Percentiles rank a stretch among this genome's conserved stretches.
These are phyloP conservation scores for Sussaba pulchella DNA, from an alignment of 2,888 invertebrate genomes.

Conservation along the genomic window DNA sequence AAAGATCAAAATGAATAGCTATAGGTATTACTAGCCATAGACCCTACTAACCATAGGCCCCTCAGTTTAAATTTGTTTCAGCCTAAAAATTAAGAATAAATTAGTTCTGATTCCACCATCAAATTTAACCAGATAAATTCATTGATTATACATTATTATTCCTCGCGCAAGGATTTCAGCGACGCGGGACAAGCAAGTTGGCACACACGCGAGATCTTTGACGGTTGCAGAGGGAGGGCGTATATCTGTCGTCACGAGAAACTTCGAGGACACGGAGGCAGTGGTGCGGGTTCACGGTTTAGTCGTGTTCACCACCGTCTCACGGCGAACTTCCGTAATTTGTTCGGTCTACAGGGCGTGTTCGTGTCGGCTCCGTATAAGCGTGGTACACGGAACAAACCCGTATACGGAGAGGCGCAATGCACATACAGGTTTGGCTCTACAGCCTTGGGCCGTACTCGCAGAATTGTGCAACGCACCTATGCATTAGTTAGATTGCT, in stretches of 20 bases:
- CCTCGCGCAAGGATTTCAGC: slow-evolving; percentile 23
- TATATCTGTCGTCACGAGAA: slow-evolving; percentile 58
- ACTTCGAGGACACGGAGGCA: slow-evolving; percentile 42
- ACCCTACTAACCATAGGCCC: too few species aligned
- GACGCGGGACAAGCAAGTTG: slow-evolving; percentile 27
- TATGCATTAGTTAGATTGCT: background rate
- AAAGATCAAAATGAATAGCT: too few species aligned
- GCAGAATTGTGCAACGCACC: background rate
- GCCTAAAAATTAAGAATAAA: slow-evolving; percentile 5
- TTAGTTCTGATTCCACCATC: background rate
- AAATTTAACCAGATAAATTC: background rate
- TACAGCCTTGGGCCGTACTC: background rate
- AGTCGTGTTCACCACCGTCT: slow-evolving; percentile 67
- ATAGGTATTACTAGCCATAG: too few species aligned
- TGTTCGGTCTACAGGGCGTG: slow-evolving; percentile 69
- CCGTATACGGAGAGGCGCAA: slow-evolving; percentile 8
- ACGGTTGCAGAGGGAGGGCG: slow-evolving; percentile 7
- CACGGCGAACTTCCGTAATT: slow-evolving; percentile 75
- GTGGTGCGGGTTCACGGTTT: slow-evolving; percentile 46
- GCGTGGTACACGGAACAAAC: slow-evolving; percentile 3
- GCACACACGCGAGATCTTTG: slow-evolving; percentile 5
- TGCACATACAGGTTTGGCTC: background rate
- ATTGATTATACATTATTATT: background rate
- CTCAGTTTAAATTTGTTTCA: background rate
- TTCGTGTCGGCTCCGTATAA: slow-evolving; percentile 41